phyloP scores from a whole-genome alignment of 2,113 vertebrate genomes.

The Eublepharis macularius region DNA sequence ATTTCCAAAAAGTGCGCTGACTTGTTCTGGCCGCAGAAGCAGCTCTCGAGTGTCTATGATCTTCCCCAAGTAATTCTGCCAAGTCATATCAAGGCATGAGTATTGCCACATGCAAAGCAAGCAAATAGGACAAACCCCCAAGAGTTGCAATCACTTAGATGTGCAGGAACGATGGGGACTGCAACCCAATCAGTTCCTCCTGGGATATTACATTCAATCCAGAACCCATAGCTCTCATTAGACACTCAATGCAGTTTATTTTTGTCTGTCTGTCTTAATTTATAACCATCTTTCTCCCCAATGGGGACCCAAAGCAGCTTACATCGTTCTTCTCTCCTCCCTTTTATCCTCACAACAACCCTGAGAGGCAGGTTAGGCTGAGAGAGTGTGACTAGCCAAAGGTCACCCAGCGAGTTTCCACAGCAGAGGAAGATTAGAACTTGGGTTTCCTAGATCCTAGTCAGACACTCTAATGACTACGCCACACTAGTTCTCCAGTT shows the following conservation, averaged over 20 bases:
- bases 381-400: too few species aligned
- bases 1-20: constrained; percentile 93
- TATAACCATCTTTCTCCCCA: too few species aligned
- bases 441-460: too few species aligned
- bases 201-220: neutral
- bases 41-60: constrained; percentile 89
- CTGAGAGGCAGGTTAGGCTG: too few species aligned
- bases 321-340: too few species aligned
- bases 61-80: constrained; percentile 92
- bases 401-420: too few species aligned
- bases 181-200: neutral
- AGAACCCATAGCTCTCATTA: neutral
- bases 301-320: too few species aligned
- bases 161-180: neutral
- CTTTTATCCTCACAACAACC: too few species aligned
- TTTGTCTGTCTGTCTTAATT: too few species aligned
- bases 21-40: constrained; percentile 89
- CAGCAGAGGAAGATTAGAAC: too few species aligned
- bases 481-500: too few species aligned
- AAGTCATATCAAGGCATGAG: rapidly evolving
- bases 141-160: neutral
- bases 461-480: neutral
- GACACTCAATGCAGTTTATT: neutral
- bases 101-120: neutral
- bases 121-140: neutral